Evolutionary conservation across 2,888 invertebrate genomes (phyloP).

Genomic region (Drosophila seclusa): DNA sequence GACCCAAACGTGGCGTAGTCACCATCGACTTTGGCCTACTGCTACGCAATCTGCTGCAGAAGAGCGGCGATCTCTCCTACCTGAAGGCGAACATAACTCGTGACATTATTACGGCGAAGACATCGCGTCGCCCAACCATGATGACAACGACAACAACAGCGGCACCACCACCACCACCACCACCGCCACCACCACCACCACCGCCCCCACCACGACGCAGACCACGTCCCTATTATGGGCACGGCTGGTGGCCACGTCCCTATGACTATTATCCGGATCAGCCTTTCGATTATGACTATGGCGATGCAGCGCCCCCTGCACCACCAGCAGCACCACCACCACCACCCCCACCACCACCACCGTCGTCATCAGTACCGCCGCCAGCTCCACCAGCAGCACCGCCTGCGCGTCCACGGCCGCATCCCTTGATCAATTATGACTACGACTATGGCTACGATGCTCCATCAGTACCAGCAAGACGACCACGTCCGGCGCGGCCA

Average conservation of each 20-base stretch:
- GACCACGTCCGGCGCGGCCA: slow-evolving; percentile 19
- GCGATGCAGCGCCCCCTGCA: slow-evolving; percentile 21
- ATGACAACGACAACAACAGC: slow-evolving; percentile 31
- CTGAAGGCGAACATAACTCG: slow-evolving; percentile 60
- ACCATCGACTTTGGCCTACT: slow-evolving; percentile 74
- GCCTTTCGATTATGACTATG: slow-evolving; percentile 63
- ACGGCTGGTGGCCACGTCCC: slow-evolving; percentile 64
- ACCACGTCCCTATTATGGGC: slow-evolving; percentile 42
- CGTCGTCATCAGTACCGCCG: background rate
- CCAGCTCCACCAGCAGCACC: slow-evolving; percentile 15
- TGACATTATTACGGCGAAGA: slow-evolving; percentile 34
- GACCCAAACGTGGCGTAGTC: slow-evolving; percentile 71
- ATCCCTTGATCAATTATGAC: slow-evolving; percentile 38
- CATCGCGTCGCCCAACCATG: slow-evolving; percentile 36
- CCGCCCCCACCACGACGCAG: slow-evolving; percentile 36
- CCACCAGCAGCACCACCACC: slow-evolving; percentile 19
- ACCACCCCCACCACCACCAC: slow-evolving; percentile 5
- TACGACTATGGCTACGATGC: slow-evolving; percentile 54
- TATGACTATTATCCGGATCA: slow-evolving; percentile 48
- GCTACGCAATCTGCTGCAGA: slow-evolving; percentile 74
- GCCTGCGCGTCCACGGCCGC: slow-evolving; percentile 22
- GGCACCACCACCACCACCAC: slow-evolving; percentile 36
- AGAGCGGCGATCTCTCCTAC: slow-evolving; percentile 75
- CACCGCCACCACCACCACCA: slow-evolving; percentile 21
- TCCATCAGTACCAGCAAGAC: slow-evolving; percentile 19